A percentile compares a stretch with the other conserved stretches of the same genome.
phyloP scores from a whole-genome alignment of 1,140 invertebrate genomes.

The Hirudo medicinalis region DNA sequence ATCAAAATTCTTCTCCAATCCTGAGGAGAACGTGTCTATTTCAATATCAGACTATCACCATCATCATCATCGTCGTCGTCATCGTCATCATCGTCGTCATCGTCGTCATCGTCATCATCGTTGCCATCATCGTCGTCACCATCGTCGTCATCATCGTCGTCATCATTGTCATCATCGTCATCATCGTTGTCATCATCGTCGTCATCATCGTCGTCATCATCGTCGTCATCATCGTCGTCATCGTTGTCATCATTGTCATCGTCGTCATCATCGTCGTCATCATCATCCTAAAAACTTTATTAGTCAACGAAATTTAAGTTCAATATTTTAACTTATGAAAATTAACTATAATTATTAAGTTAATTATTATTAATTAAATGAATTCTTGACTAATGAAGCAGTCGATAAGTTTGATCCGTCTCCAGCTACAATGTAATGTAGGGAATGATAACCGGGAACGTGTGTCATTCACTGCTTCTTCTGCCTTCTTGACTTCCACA shows the following conservation, averaged over 20 bases:
- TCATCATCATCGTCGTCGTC: not conserved
- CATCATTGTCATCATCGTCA: no score
- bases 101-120: slow-evolving; percentile 2
- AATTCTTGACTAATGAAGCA: not conserved
- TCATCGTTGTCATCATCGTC: not conserved
- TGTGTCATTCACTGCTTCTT: not conserved
- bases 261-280: not conserved
- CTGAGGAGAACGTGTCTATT: no score
- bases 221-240: not conserved
- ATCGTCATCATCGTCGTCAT: not conserved
- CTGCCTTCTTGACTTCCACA: not conserved
- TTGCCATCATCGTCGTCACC: no score
- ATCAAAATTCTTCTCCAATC: no score
- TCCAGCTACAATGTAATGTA: no score
- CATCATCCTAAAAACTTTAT: no score
- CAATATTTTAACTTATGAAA: not conserved
- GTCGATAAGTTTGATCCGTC: not conserved
- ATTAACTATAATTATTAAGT: not conserved
- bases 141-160: not conserved
- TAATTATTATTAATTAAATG: not conserved
- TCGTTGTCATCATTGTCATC: no score
- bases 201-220: not conserved
- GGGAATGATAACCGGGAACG: no score
- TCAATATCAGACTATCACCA: not conserved
- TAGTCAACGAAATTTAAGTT: not conserved